Evolutionary conservation across 1,140 invertebrate species (phyloP).

Genomic region (Cotesia vestalis): DNA sequence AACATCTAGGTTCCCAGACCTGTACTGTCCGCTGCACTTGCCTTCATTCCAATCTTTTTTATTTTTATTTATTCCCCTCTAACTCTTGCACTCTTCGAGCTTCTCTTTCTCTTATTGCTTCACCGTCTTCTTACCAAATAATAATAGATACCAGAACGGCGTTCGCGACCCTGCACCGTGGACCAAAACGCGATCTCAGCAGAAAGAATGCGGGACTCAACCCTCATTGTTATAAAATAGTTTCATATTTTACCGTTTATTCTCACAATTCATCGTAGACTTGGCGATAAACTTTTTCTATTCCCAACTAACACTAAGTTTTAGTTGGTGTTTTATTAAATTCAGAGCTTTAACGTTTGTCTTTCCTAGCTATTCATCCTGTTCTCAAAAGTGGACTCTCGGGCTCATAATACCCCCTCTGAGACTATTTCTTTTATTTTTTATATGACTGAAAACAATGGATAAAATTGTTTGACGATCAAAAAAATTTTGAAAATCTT

Average conservation of each 20-base stretch:
- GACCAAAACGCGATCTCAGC: conserved; percentile 16
- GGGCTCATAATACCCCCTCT: background rate
- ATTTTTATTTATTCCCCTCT: too few relatives aligned
- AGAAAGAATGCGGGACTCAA: background rate
- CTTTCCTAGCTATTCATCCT: conserved; percentile 5
- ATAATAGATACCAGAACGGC: conserved; percentile 57
- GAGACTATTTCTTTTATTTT: background rate
- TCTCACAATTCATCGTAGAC: conserved; percentile 5
- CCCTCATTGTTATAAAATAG: conserved; percentile 3
- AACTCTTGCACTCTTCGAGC: too few relatives aligned
- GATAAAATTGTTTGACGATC: too few relatives aligned
- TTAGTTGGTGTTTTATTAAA: background rate
- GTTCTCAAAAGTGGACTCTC: conserved; percentile 22
- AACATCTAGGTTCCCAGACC: conserved; percentile 47
- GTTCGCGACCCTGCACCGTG: conserved; percentile 43
- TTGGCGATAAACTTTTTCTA: background rate
- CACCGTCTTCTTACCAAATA: conserved; percentile 49
- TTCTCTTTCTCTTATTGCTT: too few relatives aligned
- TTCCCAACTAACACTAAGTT: background rate
- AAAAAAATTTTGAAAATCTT: background rate
- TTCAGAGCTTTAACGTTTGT: conserved; percentile 30
- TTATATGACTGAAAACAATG: background rate
- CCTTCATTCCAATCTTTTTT: background rate
- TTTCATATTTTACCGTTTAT: background rate
- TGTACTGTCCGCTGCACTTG: conserved; percentile 46